phyloP scores from a whole-genome alignment of 2,113 vertebrate species.

The Brachypodius melanocephalos region DNA sequence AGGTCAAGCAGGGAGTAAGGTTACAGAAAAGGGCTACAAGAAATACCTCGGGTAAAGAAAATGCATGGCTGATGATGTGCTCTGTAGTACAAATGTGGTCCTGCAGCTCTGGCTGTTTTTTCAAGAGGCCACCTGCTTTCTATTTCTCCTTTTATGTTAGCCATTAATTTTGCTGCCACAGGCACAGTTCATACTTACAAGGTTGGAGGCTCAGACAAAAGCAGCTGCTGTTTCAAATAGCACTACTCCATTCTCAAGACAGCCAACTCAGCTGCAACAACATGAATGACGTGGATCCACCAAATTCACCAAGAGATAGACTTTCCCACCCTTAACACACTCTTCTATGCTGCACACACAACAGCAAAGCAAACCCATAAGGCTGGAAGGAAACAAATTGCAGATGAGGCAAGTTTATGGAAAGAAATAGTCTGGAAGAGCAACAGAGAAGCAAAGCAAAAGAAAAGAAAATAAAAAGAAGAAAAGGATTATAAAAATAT shows the following conservation, averaged over 20 bases:
- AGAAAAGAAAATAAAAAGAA: accelerated
- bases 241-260: constrained; percentile 1
- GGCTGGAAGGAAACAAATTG: not conserved
- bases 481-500: not conserved
- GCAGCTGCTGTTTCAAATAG: constrained; percentile 48
- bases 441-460: not conserved
- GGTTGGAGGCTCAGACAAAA: constrained; percentile 19
- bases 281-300: not conserved
- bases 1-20: constrained; percentile 7
- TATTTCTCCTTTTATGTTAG: constrained; percentile 39
- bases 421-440: not conserved
- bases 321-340: not conserved
- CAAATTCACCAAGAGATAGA: not conserved
- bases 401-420: not conserved
- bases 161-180: constrained; percentile 57
- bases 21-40: not conserved
- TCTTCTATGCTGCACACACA: not conserved
- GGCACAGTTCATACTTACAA: constrained; percentile 52
- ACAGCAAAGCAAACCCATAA: not conserved
- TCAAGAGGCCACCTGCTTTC: constrained; percentile 51
- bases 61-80: not conserved
- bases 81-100: constrained; percentile 16
- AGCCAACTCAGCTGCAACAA: constrained; percentile 4
- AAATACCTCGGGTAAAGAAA: constrained; percentile 5
- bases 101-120: not conserved